phyloP scores from a whole-genome alignment of 2,113 vertebrate genomes.

The Nycticebus coucang region DNA sequence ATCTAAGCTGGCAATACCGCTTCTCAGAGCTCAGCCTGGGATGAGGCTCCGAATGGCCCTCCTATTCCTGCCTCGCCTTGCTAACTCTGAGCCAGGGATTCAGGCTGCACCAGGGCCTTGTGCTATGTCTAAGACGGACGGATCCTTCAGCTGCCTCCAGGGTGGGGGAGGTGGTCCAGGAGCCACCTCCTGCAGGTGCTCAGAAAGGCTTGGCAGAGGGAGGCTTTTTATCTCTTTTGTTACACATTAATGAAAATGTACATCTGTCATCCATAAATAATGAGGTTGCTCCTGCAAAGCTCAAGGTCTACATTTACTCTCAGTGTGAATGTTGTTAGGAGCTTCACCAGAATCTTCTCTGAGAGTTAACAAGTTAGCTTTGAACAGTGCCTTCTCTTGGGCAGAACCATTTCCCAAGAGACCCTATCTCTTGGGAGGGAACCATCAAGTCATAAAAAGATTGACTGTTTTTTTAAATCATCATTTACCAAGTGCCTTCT shows the following conservation, averaged over 20 bases:
- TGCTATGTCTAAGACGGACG: background rate
- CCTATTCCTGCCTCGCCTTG: background rate
- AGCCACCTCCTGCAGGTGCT: background rate
- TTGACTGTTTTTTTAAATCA: background rate
- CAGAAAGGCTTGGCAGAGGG: slow-evolving; percentile 23
- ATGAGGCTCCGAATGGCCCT: background rate
- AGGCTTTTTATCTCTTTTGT: slow-evolving; percentile 36
- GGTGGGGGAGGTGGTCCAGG: background rate
- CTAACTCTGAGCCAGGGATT: background rate
- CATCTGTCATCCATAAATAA: slow-evolving; percentile 59
- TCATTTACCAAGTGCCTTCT: background rate
- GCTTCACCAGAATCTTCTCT: slow-evolving; percentile 18
- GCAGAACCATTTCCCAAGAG: background rate
- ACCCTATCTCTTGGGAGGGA: background rate
- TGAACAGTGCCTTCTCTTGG: slow-evolving; percentile 32
- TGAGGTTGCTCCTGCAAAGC: slow-evolving; percentile 42
- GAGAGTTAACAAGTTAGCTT: slow-evolving; percentile 36
- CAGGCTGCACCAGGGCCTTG: background rate
- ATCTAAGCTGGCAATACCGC: background rate
- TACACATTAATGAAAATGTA: slow-evolving; percentile 64
- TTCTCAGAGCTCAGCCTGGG: background rate
- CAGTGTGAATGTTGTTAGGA: background rate
- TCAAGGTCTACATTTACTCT: slow-evolving; percentile 59
- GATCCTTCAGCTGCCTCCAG: background rate
- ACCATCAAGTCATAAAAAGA: background rate